Evolutionary conservation across 2,113 vertebrate species (phyloP), one percentile per base, ranked within the genome.

Genomic region (Brienomyrus longianalis): DNA sequence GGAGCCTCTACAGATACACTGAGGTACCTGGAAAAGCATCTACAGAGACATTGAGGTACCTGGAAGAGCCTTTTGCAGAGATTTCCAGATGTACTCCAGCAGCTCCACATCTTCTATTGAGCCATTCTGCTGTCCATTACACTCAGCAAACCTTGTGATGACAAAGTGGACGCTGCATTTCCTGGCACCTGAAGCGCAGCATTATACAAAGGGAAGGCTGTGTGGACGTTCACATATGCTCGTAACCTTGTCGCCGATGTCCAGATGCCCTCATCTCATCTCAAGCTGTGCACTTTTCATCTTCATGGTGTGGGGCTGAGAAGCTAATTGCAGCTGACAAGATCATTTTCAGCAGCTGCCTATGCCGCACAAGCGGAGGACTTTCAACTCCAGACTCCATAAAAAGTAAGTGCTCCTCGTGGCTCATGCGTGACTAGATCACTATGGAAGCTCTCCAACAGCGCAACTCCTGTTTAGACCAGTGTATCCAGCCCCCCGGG

Each of bases 251-350:
- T 83, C 11, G 11, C 19, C 35, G 59, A 89, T 90, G 87, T 90
- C 90, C 54, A 11, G 86, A 70, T 90, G 88, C 77, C 84, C 88
- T 93, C 87, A 83, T 92, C 84, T 87, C 90, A 92, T 92, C 62
- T 87, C 83, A 91, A 92, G 19, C 91, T 92, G 88, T 89, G 89
- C 31, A 35, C 85, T 85, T 90, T 92, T 86, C 88, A 90, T 86
- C 35, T 91, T 80, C 90, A 90, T 80, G 91, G 88, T 59, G 47
- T 27, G n/a, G 91, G 84, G 83, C 39, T 88, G 54, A 91, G 59
- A 85, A 27, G 35, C 47, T 92, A 89, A 94, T 93, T 21, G 80
- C 83, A 90, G 23, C 88, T 83, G 89, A 93, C 91, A 91, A 50
- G 90, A 91, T 83, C 35, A 2, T 89, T 91, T 89, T 83, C 70